Evolutionary conservation across 2,113 vertebrate genomes (phyloP).

Genomic region (Lutjanus erythropterus): DNA sequence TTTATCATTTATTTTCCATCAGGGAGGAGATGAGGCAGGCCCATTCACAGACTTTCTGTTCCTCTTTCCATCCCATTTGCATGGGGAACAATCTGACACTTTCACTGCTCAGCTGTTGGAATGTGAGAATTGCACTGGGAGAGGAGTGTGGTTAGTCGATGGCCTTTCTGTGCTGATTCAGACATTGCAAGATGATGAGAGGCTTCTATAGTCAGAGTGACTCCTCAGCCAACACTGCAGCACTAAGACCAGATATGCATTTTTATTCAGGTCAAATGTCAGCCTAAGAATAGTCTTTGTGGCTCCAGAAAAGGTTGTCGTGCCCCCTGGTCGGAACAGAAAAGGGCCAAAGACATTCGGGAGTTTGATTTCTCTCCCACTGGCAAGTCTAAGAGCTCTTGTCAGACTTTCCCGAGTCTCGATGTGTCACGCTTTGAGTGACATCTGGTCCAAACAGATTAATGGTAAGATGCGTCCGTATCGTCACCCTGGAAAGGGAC

Average conservation of each 20-base stretch:
- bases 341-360: constrained; percentile 53
- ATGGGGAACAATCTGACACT: constrained; percentile 75
- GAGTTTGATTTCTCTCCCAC: constrained; percentile 38
- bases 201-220: constrained; percentile 52
- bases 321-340: constrained; percentile 25
- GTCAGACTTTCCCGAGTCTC: constrained; percentile 19
- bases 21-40: constrained; percentile 39
- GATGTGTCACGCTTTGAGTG: constrained; percentile 60
- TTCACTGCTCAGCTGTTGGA: constrained; percentile 61
- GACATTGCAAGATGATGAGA: constrained; percentile 65
- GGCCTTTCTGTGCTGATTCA: constrained; percentile 76
- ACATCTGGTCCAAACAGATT: constrained; percentile 68
- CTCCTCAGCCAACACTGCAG: constrained; percentile 57
- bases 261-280: constrained; percentile 75
- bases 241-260: constrained; percentile 57
- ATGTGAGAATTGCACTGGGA: constrained; percentile 71
- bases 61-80: constrained; percentile 66
- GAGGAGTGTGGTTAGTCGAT: constrained; percentile 62
- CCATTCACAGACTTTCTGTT: constrained; percentile 41
- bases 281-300: constrained; percentile 37
- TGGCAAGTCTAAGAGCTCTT: constrained; percentile 35
- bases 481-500: constrained; percentile 31
- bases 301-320: constrained; percentile 20
- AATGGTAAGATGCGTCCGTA: constrained; percentile 51
- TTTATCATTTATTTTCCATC: constrained; percentile 60